phyloP scores from a whole-genome alignment of 2,797 vertebrate species.

The Eptatretus atami region DNA sequence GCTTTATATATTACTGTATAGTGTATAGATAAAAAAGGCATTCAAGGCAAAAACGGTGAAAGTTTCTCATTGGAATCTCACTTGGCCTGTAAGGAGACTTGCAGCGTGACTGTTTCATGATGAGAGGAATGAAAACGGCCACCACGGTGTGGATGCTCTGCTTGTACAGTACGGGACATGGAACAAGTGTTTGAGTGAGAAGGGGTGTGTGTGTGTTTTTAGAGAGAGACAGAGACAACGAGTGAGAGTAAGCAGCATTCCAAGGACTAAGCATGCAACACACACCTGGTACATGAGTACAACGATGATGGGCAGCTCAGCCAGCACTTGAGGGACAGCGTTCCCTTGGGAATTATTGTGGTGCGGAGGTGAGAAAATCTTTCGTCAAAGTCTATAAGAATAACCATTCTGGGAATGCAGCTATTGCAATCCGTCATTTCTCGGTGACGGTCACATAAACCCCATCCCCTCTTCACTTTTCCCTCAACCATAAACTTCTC shows the following conservation, averaged over 20 bases:
- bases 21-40: too few species aligned
- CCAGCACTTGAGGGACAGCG: slow-evolving; percentile 83
- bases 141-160: slow-evolving; percentile 91
- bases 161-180: slow-evolving; percentile 44
- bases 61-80: slow-evolving; percentile 11
- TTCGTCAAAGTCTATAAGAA: neutral
- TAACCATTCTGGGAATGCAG: too few species aligned
- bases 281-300: slow-evolving; percentile 92
- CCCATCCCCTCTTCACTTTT: too few species aligned
- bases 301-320: slow-evolving; percentile 92
- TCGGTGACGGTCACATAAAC: too few species aligned
- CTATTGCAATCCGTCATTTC: too few species aligned
- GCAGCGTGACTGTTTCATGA: slow-evolving; percentile 97
- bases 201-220: too few species aligned
- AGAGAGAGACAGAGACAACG: too few species aligned
- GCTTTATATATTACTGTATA: too few species aligned
- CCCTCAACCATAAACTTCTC: slow-evolving; percentile 12
- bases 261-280: too few species aligned
- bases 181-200: slow-evolving; percentile 5
- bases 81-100: slow-evolving; percentile 81
- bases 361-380: slow-evolving; percentile 22
- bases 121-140: slow-evolving; percentile 87
- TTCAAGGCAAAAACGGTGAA: too few species aligned
- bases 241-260: too few species aligned
- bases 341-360: slow-evolving; percentile 81